A percentile compares a stretch with the other conserved stretches of the same genome.
Conservation (phyloP, 2,113 vertebrate species). For the Oreochromis aureus region DNA sequence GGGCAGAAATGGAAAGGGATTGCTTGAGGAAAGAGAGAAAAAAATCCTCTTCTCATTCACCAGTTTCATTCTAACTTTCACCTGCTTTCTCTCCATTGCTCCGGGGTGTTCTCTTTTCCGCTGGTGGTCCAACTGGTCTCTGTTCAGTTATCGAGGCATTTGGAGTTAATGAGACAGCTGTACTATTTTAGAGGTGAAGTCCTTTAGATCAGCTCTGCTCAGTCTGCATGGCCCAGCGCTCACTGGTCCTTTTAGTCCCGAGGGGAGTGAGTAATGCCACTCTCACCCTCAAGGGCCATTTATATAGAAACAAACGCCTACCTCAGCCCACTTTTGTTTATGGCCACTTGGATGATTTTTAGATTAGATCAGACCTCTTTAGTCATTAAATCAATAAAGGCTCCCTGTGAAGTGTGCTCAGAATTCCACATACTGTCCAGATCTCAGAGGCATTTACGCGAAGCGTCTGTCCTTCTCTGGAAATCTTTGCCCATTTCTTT, state of each 20-base stretch:
- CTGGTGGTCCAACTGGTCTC: slow-evolving; percentile 59
- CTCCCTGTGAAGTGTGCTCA: neutral
- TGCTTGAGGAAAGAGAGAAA: slow-evolving; percentile 3
- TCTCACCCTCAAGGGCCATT: slow-evolving; percentile 51
- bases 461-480: neutral
- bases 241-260: slow-evolving; percentile 19
- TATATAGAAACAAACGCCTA: slow-evolving; percentile 38
- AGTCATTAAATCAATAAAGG: neutral
- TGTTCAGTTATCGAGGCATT: slow-evolving; percentile 39
- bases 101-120: slow-evolving; percentile 42
- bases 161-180: slow-evolving; percentile 66
- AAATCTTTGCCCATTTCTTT: neutral
- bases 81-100: slow-evolving; percentile 53
- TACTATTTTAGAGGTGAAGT: slow-evolving; percentile 45
- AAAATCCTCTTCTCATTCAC: slow-evolving; percentile 46
- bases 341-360: neutral
- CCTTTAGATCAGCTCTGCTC: slow-evolving; percentile 46
- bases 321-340: slow-evolving; percentile 12
- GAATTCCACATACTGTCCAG: neutral
- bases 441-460: neutral
- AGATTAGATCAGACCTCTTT: slow-evolving; percentile 8
- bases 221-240: neutral
- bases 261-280: slow-evolving; percentile 33
- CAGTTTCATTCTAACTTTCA: slow-evolving; percentile 29
- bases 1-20: slow-evolving; percentile 45